Evolutionary conservation across 2,113 vertebrate genomes (phyloP).

Genomic region (Butastur rufipennis): DNA sequence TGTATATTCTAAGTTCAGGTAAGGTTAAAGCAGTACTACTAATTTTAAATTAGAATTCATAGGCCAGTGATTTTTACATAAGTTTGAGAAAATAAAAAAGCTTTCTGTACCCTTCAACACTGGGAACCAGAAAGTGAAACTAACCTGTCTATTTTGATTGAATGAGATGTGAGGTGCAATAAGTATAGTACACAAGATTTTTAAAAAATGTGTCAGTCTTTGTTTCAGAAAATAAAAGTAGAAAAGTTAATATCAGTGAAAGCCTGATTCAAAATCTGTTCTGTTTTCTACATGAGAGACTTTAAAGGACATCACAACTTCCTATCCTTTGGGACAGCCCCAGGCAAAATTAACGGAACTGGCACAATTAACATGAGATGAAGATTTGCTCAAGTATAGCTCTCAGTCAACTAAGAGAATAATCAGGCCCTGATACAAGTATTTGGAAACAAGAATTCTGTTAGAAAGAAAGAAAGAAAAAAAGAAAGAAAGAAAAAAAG

Average conservation of each 20-base stretch:
- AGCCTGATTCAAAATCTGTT: neutral
- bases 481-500: fast-evolving
- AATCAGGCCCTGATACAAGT: neutral
- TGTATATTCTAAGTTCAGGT: neutral
- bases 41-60: neutral
- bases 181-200: neutral
- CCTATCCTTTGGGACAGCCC: neutral
- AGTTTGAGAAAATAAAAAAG: neutral
- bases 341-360: neutral
- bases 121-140: neutral
- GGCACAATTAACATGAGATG: neutral
- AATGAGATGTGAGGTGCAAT: neutral
- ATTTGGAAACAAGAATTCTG: neutral
- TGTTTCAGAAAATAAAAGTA: neutral
- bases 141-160: neutral
- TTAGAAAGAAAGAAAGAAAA: neutral
- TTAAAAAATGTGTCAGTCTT: neutral
- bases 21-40: neutral
- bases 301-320: neutral
- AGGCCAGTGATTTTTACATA: neutral
- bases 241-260: neutral
- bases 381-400: neutral
- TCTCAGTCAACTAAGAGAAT: neutral
- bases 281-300: neutral
- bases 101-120: neutral